phyloP scores from a whole-genome alignment of 1,140 invertebrate species.

The Panonychus citri region DNA sequence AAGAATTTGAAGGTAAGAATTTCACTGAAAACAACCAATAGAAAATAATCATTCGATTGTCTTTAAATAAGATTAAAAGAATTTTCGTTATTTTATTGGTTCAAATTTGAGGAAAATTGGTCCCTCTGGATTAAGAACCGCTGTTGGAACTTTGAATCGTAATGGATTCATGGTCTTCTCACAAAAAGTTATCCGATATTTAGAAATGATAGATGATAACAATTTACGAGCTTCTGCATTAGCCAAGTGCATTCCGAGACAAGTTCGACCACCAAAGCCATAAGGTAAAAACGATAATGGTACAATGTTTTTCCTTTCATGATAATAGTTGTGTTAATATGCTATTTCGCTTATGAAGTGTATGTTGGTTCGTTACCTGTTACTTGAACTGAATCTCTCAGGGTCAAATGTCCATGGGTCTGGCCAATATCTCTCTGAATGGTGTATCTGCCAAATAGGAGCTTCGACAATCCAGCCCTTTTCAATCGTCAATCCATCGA shows the following conservation, averaged over 20 bases:
- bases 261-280: neutral
- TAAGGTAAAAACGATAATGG: neutral
- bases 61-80: too few species aligned
- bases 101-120: too few species aligned
- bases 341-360: too few species aligned
- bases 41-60: too few species aligned
- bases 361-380: too few species aligned
- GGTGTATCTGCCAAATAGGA: conserved; percentile 21
- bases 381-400: conserved; percentile 23
- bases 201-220: neutral
- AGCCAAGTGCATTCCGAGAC: neutral
- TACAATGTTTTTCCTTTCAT: neutral
- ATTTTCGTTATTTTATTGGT: too few species aligned
- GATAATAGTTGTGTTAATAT: too few species aligned
- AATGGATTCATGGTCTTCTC: neutral
- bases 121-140: too few species aligned
- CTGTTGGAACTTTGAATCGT: too few species aligned
- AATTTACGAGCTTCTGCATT: neutral
- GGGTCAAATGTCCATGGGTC: conserved; percentile 24
- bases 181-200: neutral
- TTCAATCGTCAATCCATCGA: conserved; percentile 18
- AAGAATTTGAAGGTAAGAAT: too few species aligned
- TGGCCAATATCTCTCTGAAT: conserved; percentile 20
- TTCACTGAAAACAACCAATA: too few species aligned
- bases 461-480: conserved; percentile 19